Conservation (phyloP, 2,888 invertebrate species). For the Pedicia rivosa region DNA sequence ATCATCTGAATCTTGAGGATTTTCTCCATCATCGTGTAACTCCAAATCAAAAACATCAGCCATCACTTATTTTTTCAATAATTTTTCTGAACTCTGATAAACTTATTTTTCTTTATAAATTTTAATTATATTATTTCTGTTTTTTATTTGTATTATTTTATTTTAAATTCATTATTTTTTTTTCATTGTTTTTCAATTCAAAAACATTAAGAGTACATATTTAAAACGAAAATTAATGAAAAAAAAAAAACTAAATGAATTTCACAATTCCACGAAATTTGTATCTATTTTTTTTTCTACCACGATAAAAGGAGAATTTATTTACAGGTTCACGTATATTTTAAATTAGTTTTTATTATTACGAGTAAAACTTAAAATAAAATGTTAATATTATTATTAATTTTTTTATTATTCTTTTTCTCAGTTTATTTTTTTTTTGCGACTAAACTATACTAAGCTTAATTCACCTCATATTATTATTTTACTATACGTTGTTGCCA, state of each 20-base stretch:
- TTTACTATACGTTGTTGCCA: too few relatives aligned
- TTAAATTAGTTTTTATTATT: too few relatives aligned
- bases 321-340: too few relatives aligned
- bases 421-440: too few relatives aligned
- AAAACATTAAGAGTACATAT: not conserved
- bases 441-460: too few relatives aligned
- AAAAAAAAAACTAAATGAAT: not conserved
- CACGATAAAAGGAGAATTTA: not conserved
- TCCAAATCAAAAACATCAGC: constrained; percentile 90
- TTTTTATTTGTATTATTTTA: not conserved
- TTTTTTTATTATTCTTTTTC: too few relatives aligned
- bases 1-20: constrained; percentile 55
- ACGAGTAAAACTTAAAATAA: too few relatives aligned
- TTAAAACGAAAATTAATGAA: too few relatives aligned
- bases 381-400: too few relatives aligned
- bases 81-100: not conserved
- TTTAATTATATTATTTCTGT: not conserved
- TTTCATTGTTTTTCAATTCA: not conserved
- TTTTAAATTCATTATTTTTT: not conserved
- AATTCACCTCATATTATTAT: too few relatives aligned
- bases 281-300: not conserved
- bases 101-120: not conserved
- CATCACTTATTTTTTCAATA: constrained; percentile 32
- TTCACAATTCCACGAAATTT: not conserved
- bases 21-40: constrained; percentile 60